These are phyloP conservation scores for Penelope pileata DNA, from an alignment of 2,113 vertebrate genomes.

Conservation along the genomic window DNA sequence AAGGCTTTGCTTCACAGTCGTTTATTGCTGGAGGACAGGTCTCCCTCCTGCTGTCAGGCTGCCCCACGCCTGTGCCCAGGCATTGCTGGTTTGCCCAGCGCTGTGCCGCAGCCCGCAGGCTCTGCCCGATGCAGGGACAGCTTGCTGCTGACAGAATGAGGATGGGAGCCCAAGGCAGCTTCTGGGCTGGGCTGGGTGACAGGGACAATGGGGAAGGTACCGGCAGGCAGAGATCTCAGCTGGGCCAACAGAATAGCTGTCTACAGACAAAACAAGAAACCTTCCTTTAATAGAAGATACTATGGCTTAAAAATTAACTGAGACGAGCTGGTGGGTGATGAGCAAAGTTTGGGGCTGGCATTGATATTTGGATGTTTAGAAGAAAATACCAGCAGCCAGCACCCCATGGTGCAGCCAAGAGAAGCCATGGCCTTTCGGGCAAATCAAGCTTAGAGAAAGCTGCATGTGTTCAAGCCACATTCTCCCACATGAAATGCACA, in stretches of 20 bases:
- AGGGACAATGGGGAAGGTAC: background rate
- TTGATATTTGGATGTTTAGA: background rate
- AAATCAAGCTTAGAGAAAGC: background rate
- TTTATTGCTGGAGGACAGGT: background rate
- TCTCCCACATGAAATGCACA: background rate
- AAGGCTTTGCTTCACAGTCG: background rate
- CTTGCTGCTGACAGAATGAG: accelerated
- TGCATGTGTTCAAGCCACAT: background rate
- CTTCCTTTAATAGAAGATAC: background rate
- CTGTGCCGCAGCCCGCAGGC: background rate
- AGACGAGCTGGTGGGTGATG: conserved; percentile 4
- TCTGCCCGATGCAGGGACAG: background rate
- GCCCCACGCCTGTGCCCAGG: accelerated
- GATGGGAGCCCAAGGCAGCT: background rate
- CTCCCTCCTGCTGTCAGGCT: background rate
- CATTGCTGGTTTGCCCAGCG: accelerated
- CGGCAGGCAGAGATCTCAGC: background rate
- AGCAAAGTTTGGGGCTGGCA: background rate
- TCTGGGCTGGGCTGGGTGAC: background rate
- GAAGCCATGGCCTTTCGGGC: background rate
- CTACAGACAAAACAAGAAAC: conserved; percentile 14
- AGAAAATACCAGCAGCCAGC: background rate
- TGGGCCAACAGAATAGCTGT: background rate
- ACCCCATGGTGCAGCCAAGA: background rate
- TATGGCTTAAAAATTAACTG: conserved; percentile 60